A percentile compares a stretch with the other conserved stretches of the same genome.
Evolutionary conservation across 2,888 invertebrate genomes (phyloP).

Genomic region (Gisinianus flammeolus): DNA sequence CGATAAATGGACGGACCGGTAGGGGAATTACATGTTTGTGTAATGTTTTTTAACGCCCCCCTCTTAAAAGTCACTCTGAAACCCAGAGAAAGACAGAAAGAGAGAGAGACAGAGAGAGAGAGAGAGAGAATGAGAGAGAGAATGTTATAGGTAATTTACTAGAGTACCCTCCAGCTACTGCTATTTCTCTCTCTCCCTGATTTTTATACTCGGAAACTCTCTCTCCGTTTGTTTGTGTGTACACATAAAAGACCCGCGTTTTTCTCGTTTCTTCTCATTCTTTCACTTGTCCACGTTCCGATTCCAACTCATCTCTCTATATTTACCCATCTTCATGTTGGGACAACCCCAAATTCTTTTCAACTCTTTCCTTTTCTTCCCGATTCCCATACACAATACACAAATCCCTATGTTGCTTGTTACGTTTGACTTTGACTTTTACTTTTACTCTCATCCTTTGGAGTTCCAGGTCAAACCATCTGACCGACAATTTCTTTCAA

Average conservation of each 20-base stretch:
- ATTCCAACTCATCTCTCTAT: too few relatives aligned
- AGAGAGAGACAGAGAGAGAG: conserved; percentile 17
- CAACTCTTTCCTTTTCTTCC: background rate
- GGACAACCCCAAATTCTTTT: background rate
- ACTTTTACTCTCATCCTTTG: background rate
- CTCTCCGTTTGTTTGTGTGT: background rate
- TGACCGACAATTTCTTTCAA: background rate
- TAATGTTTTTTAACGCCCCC: conserved; percentile 44
- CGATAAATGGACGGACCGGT: conserved; percentile 37
- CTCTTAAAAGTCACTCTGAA: conserved; percentile 39
- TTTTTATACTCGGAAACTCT: background rate
- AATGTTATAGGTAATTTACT: conserved; percentile 39
- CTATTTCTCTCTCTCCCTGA: background rate
- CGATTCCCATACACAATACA: background rate
- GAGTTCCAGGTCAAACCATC: background rate
- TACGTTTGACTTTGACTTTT: background rate
- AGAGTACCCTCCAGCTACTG: conserved; percentile 37
- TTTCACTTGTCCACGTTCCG: conserved; percentile 2
- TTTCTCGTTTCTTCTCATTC: background rate
- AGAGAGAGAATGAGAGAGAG: conserved; percentile 8
- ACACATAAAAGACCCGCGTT: background rate
- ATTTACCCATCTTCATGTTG: too few relatives aligned
- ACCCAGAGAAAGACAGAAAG: background rate
- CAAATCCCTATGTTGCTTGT: too few relatives aligned
- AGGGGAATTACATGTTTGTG: conserved; percentile 38